These are phyloP conservation scores for Dysdera silvatica DNA, from an alignment of 1,140 invertebrate species.

Conservation along the genomic window DNA sequence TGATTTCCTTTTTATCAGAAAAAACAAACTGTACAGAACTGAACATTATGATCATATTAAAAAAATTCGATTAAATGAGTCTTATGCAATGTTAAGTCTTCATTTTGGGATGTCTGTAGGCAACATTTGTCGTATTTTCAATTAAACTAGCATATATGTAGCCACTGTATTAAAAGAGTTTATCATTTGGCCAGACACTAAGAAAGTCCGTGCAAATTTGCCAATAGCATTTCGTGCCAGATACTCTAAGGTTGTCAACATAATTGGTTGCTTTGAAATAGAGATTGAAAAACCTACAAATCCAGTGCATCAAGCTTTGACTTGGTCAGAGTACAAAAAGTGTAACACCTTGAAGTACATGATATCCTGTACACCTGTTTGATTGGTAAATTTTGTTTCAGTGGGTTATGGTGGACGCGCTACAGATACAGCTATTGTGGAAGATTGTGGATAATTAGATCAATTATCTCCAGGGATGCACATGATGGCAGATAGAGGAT, in stretches of 20 bases:
- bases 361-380: slow-evolving; percentile 37
- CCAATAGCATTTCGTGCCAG: not conserved
- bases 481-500: slow-evolving; percentile 34
- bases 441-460: slow-evolving; percentile 35
- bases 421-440: slow-evolving; percentile 35
- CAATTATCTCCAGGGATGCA: slow-evolving; percentile 32
- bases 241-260: slow-evolving; percentile 3
- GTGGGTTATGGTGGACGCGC: slow-evolving; percentile 36
- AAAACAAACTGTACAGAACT: not conserved
- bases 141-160: not conserved
- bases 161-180: not conserved
- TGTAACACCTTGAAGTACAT: slow-evolving; percentile 36
- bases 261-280: slow-evolving; percentile 33
- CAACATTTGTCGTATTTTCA: not conserved
- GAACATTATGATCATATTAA: not conserved
- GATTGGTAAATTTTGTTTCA: slow-evolving; percentile 37
- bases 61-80: not conserved
- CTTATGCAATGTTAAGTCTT: not conserved
- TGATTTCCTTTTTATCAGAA: not conserved
- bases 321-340: slow-evolving; percentile 29
- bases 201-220: not conserved
- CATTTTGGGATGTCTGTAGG: not conserved
- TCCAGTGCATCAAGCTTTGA: slow-evolving; percentile 10
- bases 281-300: slow-evolving; percentile 29
- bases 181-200: not conserved